Conservation (phyloP, 2,888 invertebrate species). For the Leptinotarsa rubiginosa region DNA sequence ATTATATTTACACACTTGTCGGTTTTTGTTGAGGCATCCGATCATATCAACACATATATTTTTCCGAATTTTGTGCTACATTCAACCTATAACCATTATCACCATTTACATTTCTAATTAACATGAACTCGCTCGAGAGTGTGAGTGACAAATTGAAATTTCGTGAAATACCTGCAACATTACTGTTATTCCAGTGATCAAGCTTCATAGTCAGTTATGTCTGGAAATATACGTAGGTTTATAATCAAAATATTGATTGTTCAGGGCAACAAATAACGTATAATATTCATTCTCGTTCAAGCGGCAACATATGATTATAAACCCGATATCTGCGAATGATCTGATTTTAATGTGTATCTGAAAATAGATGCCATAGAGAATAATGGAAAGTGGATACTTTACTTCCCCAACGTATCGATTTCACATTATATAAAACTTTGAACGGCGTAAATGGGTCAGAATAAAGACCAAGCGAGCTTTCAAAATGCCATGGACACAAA, state of each 20-base stretch:
- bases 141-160: background rate
- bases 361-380: slow-evolving; percentile 14
- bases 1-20: no score
- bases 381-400: slow-evolving; percentile 1
- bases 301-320: slow-evolving; percentile 7
- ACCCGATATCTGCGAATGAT: slow-evolving; percentile 11
- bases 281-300: slow-evolving; percentile 17
- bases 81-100: background rate
- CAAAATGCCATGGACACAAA: background rate
- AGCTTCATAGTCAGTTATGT: background rate
- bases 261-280: slow-evolving; percentile 13
- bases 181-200: slow-evolving; percentile 6
- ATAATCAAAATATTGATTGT: slow-evolving; percentile 13
- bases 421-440: slow-evolving; percentile 6
- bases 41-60: no score
- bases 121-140: background rate
- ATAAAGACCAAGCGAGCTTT: background rate
- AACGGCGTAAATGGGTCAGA: background rate
- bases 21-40: no score
- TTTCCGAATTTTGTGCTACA: no score
- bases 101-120: background rate
- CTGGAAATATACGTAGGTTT: background rate
- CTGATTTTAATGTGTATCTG: slow-evolving; percentile 8
- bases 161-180: slow-evolving; percentile 3
- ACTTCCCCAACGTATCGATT: slow-evolving; percentile 8